Percentiles rank a stretch among this genome's conserved stretches.
phyloP scores from a whole-genome alignment of 2,113 vertebrate species.

The Microtus ochrogaster region DNA sequence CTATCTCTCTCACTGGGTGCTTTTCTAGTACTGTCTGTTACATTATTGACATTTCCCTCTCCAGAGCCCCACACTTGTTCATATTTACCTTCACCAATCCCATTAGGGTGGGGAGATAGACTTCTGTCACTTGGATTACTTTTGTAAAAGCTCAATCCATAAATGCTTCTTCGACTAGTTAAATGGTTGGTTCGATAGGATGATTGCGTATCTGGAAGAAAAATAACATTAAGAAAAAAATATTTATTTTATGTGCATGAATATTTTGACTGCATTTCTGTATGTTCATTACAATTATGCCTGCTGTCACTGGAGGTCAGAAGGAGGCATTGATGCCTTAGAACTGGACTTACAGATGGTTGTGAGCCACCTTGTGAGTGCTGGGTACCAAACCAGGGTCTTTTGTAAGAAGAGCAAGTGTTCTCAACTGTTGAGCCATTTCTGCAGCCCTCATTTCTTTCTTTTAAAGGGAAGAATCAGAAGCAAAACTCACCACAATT shows the following conservation, averaged over 20 bases:
- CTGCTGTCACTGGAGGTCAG: neutral
- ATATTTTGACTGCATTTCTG: neutral
- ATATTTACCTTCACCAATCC: conserved; percentile 1
- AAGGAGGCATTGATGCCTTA: neutral
- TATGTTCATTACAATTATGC: no score
- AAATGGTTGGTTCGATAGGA: neutral
- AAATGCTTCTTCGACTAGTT: conserved; percentile 18
- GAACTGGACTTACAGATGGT: neutral
- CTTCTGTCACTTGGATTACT: neutral
- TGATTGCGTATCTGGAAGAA: conserved; percentile 58
- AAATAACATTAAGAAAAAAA: neutral
- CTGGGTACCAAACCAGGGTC: neutral
- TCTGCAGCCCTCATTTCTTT: neutral
- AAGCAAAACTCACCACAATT: neutral
- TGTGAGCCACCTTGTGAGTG: neutral
- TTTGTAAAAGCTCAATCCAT: conserved; percentile 1
- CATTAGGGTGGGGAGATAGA: neutral
- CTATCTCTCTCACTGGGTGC: neutral
- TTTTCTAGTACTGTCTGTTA: neutral
- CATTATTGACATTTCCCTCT: neutral
- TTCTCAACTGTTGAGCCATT: neutral
- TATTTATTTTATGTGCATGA: neutral
- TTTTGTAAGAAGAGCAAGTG: neutral
- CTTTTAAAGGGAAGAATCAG: conserved; percentile 15
- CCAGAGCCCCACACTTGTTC: neutral